Base-by-base conservation (phyloP, 2,888 invertebrate species). In the Acanthosepion pharaonis region DNA sequence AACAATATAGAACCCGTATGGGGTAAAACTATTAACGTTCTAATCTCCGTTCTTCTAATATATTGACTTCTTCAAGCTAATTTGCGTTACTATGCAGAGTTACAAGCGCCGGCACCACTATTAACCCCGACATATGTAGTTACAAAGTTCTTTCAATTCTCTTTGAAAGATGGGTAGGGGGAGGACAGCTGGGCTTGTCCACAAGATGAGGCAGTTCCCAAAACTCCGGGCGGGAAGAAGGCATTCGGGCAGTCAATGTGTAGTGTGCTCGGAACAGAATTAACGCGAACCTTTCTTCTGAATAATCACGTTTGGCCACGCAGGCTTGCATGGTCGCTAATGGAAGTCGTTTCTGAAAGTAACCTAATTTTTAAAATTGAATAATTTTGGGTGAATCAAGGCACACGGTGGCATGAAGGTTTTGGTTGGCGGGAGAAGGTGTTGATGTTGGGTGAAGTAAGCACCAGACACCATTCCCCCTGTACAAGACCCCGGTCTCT, bases 331-430 rank as follows among this genome's bases (percentile, higher is more conserved):
- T 33, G 78, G 15, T 23, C n/a, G 78, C 78, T 78, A 78, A 78
- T 78, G n/a, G n/a, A 78, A 78, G 78, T 11, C 78, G 78, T 78
- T 33, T 78, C 78, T 78, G n/a, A 33, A 78, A 33, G 78, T 78
- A 78, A 78, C 78, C 78, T 78, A 78, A 78, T 78, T 78, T 78
- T 78, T 78, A 78, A 78, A 78, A 78, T 78, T 78, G 78, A 78
- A 78, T 78, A 78, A 78, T 78, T 78, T n/a, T n/a, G n/a, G n/a
- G 15, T 33, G 11, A 78, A 78, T n/a, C 78, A n/a, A 78, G n/a
- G 78, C 78, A 78, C 78, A 78, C 78, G 78, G n/a, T 78, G n/a
- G 15, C 11, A n/a, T 78, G 78, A n/a, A 78, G 78, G 78, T 78
- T 28, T 9, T 78, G n/a, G 78, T 78, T 78, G 78, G 78, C 11